Evolutionary conservation across 2,888 invertebrate genomes (phyloP), one percentile per base, ranked within the genome.

Genomic region (Empis livida): DNA sequence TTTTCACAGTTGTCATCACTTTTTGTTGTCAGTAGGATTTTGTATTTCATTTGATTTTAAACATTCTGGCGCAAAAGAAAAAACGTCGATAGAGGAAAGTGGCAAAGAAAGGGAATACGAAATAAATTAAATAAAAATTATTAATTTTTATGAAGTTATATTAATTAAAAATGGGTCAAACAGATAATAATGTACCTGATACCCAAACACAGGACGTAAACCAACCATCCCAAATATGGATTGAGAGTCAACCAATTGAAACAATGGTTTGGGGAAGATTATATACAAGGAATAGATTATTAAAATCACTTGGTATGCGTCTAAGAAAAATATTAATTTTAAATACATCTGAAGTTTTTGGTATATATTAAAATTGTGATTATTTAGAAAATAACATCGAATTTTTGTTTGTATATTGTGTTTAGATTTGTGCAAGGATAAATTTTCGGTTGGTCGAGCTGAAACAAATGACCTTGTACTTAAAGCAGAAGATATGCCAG

Each of bases 401-500:
- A n/a, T n/a, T n/a, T n/a, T n/a, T n/a, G n/a, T n/a, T n/a, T n/a
- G n/a, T n/a, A n/a, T n/a, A 13, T 14, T 35, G 35, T 27, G 9
- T 27, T 14, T 48, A 75, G 75, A 70, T 59, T 55, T 75, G 44
- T 64, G 58, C 27, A 61, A 65, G 17, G 65, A 72, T 48, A 54
- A 56, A 20, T 74, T 74, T 52, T 63, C 65, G 10, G 61, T 71
- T 20, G 75, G 75, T 17, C 67, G 75, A 0, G 59, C 63, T 0
- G 60, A 61, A n/a, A 55, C 48, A 0, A 73, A 73, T 55, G 67
- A 75, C 55, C 59, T 74, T 44, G 55, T 57, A 45, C 54, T 74
- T 4, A 66, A 63, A 0, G 53, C 54, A 0, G 61, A 61, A 5
- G 63, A 67, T 49, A 51, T 73, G 32, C 61, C 61, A 5, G 56